Conservation (phyloP, 1,140 invertebrate species). For the Conus ventricosus region DNA sequence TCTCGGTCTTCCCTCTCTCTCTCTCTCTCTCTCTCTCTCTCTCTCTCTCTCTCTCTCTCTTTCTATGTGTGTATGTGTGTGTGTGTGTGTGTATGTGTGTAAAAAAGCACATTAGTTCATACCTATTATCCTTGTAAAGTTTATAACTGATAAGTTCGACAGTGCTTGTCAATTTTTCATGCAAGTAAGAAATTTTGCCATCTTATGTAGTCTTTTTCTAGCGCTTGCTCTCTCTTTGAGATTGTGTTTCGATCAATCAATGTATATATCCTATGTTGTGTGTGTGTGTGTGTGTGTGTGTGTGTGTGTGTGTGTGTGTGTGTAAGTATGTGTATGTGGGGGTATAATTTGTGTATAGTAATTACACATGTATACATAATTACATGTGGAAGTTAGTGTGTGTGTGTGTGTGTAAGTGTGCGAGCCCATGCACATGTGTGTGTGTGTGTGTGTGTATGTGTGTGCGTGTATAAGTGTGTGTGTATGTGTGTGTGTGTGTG, state of each 20-base stretch:
- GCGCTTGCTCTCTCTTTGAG: too few species aligned
- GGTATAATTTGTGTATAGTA: neutral
- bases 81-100: too few species aligned
- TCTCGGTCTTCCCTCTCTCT: neutral
- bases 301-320: neutral
- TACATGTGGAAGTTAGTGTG: neutral
- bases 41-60: conserved; percentile 10
- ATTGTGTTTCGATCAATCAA: too few species aligned
- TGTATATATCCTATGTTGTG: neutral
- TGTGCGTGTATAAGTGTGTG: too few species aligned
- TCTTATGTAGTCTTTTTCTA: too few species aligned
- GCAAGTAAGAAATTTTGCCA: too few species aligned
- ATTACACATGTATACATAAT: neutral
- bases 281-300: neutral
- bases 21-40: neutral
- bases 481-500: too few species aligned
- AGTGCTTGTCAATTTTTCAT: too few species aligned
- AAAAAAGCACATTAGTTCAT: neutral
- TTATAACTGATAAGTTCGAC: too few species aligned
- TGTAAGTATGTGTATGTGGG: neutral
- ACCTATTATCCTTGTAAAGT: neutral
- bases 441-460: too few species aligned
- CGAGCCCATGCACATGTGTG: too few species aligned
- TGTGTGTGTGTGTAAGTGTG: neutral
- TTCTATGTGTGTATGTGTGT: too few species aligned